Base-by-base conservation (phyloP, 2,888 invertebrate species). In the Trichacis sp. region DNA sequence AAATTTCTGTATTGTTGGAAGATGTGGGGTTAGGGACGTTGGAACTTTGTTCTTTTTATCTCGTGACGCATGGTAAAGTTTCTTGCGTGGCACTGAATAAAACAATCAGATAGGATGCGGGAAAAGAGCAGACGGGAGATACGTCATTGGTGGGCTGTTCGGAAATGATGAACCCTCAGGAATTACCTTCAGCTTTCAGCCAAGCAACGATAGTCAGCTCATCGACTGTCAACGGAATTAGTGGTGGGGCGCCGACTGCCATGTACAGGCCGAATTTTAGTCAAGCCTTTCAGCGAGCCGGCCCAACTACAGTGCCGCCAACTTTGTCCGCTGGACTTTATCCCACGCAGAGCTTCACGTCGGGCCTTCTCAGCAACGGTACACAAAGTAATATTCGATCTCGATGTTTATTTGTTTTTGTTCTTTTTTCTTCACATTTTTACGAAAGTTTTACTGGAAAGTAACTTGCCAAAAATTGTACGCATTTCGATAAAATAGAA, bases 221-320 rank as follows among this genome's bases (percentile, higher is more conserved):
- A 57, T 80, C 84, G 62, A 78, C 81, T 68, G 83, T 82, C 47
- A 85, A 85, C 71, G 85, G 84, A 42, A 81, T 81, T 33, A 72
- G 74, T 59, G 85, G 85, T 50, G 86, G 87, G 52, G 89, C 89
- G 40, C 88, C 88, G 11, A 88, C 88, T 62, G 90, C 91, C 52
- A 86, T 92, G 85, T 92, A 91, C 85, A 87, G 92, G 85, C 91
- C 91, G 45, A 89, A 91, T 73, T 92, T 92, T 83, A 89, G 91
- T 45, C 90, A 89, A 77, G 91, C 91, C 19, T 92, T 91, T 77
- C 91, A 91, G 60, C 88, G 90, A 49, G 86, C 88, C 33, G 87
- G 87, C 15, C 83, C 85, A 15, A 83, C 84, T 69, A 80, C 82
- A 66, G 83, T 84, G 68, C 83, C 83, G 29, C 83, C 84, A 54